Base-by-base conservation (phyloP, 2,797 vertebrate species). In the Cyprinella venusta region DNA sequence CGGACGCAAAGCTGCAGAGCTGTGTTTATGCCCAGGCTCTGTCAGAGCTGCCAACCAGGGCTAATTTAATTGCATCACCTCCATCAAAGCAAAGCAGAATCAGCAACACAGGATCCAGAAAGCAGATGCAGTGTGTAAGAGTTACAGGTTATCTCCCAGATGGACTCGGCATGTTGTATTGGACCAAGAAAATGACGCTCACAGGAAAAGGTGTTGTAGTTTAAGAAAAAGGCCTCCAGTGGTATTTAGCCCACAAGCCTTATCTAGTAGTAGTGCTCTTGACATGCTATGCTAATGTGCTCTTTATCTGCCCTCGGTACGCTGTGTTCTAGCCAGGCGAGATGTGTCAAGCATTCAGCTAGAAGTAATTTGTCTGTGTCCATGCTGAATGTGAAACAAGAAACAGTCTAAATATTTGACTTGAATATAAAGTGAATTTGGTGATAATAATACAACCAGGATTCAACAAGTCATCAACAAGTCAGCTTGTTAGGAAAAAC, bases 211-310 rank as follows among this genome's bases (percentile, higher is more conserved):
- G 68, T 26, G 15, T 33, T 26, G 21, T 33, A 3, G 12, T 72
- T 50, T 18, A 61, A 52, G 24, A 59, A 63, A 50, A 63, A 26
- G 15, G 2, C 40, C 30, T 64, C 19, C 56, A 7, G 24, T 70
- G 18, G 7, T 71, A 16, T 81, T 50, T 19, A 65, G 59, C n/a
- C 33, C 36, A 38, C 42, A 72, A 19, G 42, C 30, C 13, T 63
- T 26, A 50, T 74, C 30, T 21, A 72, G 69, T 74, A 81, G 56
- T 70, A 50, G 56, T 12, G 42, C 56, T 72, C n/a, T 76, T 75
- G 45, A 56, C 71, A 67, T 54, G 56, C 54, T 84, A 87, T 84
- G 77, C 67, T 81, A 83, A 86, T 84, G 79, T 83, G 24, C 59
- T 76, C 75, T 77, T 85, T 69, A 72, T 81, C 38, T 74, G 74